Percentiles rank a stretch among this genome's conserved stretches.
Conservation (phyloP, 2,888 invertebrate genomes). For the Chrysina gloriosa region DNA sequence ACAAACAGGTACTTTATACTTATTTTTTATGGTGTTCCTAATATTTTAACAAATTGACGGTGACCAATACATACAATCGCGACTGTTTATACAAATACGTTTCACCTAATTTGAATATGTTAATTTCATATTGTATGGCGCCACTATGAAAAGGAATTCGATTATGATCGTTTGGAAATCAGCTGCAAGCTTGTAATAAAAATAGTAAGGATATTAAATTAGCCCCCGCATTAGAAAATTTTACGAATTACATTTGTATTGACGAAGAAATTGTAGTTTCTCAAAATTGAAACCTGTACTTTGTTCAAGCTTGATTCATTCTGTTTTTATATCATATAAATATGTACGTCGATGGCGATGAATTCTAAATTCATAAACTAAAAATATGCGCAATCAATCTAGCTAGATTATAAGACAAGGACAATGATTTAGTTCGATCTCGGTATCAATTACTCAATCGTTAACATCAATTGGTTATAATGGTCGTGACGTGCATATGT, state of each 20-base stretch:
- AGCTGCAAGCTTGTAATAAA: neutral
- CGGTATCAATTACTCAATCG: neutral
- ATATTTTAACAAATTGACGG: no score
- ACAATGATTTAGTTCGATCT: constrained; percentile 17
- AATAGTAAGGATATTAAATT: no score
- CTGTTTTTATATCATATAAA: neutral
- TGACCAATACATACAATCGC: no score
- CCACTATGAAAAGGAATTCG: neutral
- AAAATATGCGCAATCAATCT: constrained; percentile 8
- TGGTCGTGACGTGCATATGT: neutral
- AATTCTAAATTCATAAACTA: constrained; percentile 11
- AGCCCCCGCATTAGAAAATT: no score
- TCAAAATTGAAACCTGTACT: no score
- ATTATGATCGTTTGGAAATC: neutral
- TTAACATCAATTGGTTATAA: neutral
- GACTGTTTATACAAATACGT: neutral
- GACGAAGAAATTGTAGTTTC: no score
- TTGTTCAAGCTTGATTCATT: neutral
- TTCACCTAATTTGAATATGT: constrained; percentile 8
- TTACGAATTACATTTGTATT: no score
- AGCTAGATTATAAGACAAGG: neutral
- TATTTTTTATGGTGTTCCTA: no score
- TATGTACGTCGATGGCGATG: neutral
- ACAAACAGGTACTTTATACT: neutral
- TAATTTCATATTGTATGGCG: constrained; percentile 1